A percentile compares a stretch with the other conserved stretches of the same genome.
Conservation (phyloP, 2,113 vertebrate species). For the Dinomys branickii region DNA sequence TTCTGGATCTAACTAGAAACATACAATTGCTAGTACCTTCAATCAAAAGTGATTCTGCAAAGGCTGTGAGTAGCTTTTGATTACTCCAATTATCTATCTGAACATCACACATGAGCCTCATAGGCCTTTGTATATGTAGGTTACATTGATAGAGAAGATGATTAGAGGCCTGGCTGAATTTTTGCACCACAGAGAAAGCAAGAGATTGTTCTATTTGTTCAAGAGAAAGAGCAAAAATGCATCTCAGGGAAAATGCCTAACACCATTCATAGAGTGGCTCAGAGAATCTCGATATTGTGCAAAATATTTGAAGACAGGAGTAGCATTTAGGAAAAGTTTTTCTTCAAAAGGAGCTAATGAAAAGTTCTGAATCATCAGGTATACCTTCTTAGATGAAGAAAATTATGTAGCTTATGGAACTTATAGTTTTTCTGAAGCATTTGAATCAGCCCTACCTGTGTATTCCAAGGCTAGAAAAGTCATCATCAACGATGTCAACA, state of each 20-base stretch:
- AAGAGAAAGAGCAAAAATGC: slow-evolving; percentile 26
- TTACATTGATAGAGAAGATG: slow-evolving; percentile 23
- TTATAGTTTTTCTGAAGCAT: not conserved
- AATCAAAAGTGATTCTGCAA: not conserved
- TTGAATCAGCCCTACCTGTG: not conserved
- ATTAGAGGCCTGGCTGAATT: slow-evolving; percentile 20
- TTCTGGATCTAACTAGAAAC: slow-evolving; percentile 32
- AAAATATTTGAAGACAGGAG: not conserved
- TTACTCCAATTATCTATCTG: slow-evolving; percentile 58
- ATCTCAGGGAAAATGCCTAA: slow-evolving; percentile 13
- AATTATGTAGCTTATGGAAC: not conserved
- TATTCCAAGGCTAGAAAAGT: not conserved
- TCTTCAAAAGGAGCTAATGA: not conserved
- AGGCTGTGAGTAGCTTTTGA: slow-evolving; percentile 36
- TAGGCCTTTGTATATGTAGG: not conserved
- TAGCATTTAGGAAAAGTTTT: not conserved
- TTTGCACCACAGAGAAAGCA: slow-evolving; percentile 26
- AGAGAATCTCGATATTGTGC: not conserved
- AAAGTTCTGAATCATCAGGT: not conserved
- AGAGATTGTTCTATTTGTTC: not conserved
- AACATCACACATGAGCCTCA: slow-evolving; percentile 51
- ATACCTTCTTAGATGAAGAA: not conserved
- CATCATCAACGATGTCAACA: not conserved
- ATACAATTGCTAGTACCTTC: not conserved
- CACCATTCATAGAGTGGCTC: not conserved